Conservation (phyloP, 2,113 vertebrate genomes). For the Ammospiza nelsoni region DNA sequence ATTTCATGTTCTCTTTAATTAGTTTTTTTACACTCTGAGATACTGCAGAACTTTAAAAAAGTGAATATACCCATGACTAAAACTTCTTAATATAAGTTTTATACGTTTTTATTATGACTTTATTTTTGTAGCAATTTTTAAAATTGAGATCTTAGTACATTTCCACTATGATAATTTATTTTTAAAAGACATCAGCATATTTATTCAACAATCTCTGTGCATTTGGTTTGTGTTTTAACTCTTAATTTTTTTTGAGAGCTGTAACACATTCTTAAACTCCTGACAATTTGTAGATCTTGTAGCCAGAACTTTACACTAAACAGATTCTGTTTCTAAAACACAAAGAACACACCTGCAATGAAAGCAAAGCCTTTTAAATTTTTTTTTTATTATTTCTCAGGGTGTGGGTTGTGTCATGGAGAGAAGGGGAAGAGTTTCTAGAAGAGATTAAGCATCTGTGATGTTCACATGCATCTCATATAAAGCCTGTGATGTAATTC, state of each 20-base stretch:
- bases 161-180: neutral
- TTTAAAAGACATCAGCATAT: neutral
- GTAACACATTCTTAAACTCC: conserved; percentile 24
- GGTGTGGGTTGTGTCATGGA: conserved; percentile 42
- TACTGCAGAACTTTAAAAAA: neutral
- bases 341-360: conserved; percentile 14
- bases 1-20: neutral
- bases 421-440: conserved; percentile 50
- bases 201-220: neutral
- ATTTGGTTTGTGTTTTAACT: neutral
- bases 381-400: neutral
- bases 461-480: conserved; percentile 45
- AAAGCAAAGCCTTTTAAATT: conserved; percentile 10
- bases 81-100: neutral
- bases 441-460: conserved; percentile 61
- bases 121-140: neutral
- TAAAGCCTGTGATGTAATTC: conserved; percentile 46
- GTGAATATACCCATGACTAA: neutral
- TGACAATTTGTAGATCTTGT: conserved; percentile 1
- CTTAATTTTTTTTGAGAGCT: neutral
- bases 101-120: neutral
- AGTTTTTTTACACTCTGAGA: neutral
- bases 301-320: conserved; percentile 16
- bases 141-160: neutral
- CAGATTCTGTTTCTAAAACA: conserved; percentile 20